Conservation (phyloP, 2,888 invertebrate genomes). For the Agrotis clavis region DNA sequence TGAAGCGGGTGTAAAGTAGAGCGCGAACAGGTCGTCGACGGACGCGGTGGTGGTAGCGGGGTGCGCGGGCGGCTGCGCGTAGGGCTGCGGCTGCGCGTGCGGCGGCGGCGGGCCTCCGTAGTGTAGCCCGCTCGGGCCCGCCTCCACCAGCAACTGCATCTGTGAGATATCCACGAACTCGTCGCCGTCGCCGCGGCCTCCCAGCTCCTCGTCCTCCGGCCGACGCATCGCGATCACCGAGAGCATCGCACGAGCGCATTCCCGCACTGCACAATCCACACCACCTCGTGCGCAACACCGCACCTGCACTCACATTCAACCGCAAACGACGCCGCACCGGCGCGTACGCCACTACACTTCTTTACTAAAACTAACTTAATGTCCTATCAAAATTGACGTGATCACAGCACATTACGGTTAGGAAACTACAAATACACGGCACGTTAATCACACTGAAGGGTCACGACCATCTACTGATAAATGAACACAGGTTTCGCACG, state of each 20-base stretch:
- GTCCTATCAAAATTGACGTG: slow-evolving; percentile 84
- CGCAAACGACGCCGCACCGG: slow-evolving; percentile 62
- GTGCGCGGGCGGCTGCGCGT: slow-evolving; percentile 79
- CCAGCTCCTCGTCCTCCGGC: slow-evolving; percentile 93
- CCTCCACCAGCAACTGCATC: slow-evolving; percentile 94
- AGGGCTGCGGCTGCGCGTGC: slow-evolving; percentile 86
- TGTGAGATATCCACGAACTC: slow-evolving; percentile 96
- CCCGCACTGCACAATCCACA: slow-evolving; percentile 83
- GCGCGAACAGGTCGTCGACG: slow-evolving; percentile 94
- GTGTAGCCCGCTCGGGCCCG: slow-evolving; percentile 89
- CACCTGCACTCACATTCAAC: slow-evolving; percentile 75
- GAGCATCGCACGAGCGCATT: slow-evolving; percentile 90
- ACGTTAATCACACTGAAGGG: slow-evolving; percentile 78
- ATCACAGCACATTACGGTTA: slow-evolving; percentile 88
- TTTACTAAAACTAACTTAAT: slow-evolving; percentile 79
- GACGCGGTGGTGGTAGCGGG: slow-evolving; percentile 90
- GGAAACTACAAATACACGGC: slow-evolving; percentile 78
- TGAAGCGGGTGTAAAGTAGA: slow-evolving; percentile 93
- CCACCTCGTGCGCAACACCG: slow-evolving; percentile 74
- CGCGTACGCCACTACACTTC: slow-evolving; percentile 70
- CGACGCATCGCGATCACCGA: slow-evolving; percentile 94
- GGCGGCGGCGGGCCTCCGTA: slow-evolving; percentile 88
- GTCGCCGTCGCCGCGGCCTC: slow-evolving; percentile 90
- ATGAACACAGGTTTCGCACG: slow-evolving; percentile 90
- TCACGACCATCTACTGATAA: slow-evolving; percentile 85